Percentiles rank a stretch among this genome's conserved stretches.
These are phyloP conservation scores for Stenurella melanura DNA, from an alignment of 2,888 invertebrate species.

Conservation along the genomic window DNA sequence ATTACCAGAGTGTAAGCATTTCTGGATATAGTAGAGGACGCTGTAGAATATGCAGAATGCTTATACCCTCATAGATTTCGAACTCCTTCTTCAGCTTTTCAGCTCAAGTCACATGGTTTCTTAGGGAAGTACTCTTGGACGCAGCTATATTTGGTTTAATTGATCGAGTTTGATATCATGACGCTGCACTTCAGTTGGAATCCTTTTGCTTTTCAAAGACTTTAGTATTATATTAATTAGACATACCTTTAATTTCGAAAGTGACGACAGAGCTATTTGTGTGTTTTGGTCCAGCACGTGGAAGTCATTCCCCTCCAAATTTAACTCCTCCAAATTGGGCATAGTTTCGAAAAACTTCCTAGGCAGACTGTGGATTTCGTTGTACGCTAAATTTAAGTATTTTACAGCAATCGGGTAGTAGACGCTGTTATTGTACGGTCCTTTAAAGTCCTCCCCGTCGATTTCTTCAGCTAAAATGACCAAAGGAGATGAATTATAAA, in stretches of 20 bases:
- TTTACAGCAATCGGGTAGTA: constrained; percentile 78
- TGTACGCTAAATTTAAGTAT: constrained; percentile 79
- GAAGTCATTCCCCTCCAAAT: constrained; percentile 79
- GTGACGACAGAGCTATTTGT: constrained; percentile 76
- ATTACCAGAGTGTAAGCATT: too few relatives aligned
- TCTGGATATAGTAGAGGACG: too few relatives aligned
- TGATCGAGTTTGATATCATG: too few relatives aligned
- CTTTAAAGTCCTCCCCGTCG: constrained; percentile 80
- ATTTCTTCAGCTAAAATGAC: constrained; percentile 76
- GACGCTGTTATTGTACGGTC: constrained; percentile 76
- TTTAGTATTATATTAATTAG: too few relatives aligned
- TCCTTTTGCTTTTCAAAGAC: too few relatives aligned
- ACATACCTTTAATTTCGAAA: constrained; percentile 76
- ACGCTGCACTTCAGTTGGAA: too few relatives aligned
- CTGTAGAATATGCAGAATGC: too few relatives aligned
- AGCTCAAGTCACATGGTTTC: too few relatives aligned
- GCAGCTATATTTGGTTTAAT: too few relatives aligned
- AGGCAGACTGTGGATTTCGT: constrained; percentile 79
- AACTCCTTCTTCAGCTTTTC: too few relatives aligned
- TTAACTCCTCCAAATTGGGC: constrained; percentile 77
- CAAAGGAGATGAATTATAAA: constrained; percentile 1
- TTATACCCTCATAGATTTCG: too few relatives aligned
- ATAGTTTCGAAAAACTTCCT: constrained; percentile 79
- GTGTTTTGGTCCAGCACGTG: constrained; percentile 78
- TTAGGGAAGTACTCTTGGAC: too few relatives aligned